Conservation (phyloP, 2,113 vertebrate species). For the Bagarius yarrelli region DNA sequence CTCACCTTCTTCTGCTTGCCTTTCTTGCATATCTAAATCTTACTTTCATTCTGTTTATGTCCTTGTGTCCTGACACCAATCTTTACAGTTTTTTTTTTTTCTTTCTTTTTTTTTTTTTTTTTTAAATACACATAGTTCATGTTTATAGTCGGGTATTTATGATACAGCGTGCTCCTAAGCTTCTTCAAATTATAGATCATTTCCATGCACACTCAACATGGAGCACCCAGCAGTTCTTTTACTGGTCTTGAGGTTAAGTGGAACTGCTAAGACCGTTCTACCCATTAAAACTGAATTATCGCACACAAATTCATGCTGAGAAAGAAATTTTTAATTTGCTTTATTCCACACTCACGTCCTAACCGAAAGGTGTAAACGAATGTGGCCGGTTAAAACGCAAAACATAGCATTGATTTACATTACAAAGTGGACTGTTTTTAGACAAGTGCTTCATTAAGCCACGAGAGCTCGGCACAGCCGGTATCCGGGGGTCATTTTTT, state of each 20-base stretch:
- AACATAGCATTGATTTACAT: conserved; percentile 75
- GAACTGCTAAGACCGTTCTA: conserved; percentile 50
- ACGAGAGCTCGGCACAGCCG: conserved; percentile 81
- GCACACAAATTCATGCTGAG: conserved; percentile 47
- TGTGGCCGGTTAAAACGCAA: conserved; percentile 58
- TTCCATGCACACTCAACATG: background rate
- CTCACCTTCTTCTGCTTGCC: conserved; percentile 1
- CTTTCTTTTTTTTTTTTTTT: background rate
- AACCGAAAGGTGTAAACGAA: conserved; percentile 58
- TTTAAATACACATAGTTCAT: background rate
- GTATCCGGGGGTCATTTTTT: conserved; percentile 96
- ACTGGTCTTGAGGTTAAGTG: conserved; percentile 54
- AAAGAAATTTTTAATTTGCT: conserved; percentile 37
- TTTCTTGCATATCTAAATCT: conserved; percentile 13
- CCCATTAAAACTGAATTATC: conserved; percentile 46
- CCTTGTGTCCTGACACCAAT: conserved; percentile 33
- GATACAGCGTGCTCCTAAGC: background rate
- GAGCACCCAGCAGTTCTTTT: conserved; percentile 42
- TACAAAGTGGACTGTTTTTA: conserved; percentile 81
- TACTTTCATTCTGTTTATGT: conserved; percentile 14
- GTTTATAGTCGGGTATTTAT: background rate
- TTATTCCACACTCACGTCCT: conserved; percentile 39
- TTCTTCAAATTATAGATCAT: conserved; percentile 10
- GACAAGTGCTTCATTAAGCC: conserved; percentile 89
- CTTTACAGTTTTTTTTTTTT: too few relatives aligned